phyloP scores from a whole-genome alignment of 1,140 invertebrate species.

The Lepidurus arcticus region DNA sequence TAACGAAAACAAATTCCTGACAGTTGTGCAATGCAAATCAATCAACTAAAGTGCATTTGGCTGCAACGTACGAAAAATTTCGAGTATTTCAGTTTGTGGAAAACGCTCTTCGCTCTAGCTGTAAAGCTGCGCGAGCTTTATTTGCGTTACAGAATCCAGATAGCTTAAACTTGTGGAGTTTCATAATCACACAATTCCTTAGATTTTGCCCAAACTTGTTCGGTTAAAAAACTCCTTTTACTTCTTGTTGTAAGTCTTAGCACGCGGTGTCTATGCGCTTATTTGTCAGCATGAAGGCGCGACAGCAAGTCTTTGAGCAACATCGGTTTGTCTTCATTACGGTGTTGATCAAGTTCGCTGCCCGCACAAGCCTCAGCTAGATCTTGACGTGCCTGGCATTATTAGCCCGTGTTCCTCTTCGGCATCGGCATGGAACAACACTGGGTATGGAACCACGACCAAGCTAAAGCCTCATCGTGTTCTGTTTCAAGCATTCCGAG shows the following conservation, averaged over 20 bases:
- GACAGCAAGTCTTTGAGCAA: neutral
- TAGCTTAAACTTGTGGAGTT: too few species aligned
- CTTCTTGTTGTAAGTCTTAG: neutral
- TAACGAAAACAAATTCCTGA: too few species aligned
- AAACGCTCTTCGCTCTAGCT: too few species aligned
- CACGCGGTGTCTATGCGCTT: neutral
- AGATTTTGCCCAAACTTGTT: too few species aligned
- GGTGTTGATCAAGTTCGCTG: neutral
- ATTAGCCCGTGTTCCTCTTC: neutral
- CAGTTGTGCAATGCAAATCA: too few species aligned
- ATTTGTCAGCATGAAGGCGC: neutral
- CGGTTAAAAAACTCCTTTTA: neutral
- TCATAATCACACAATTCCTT: too few species aligned
- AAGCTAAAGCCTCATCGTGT: neutral
- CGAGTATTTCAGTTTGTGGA: too few species aligned
- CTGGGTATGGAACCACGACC: neutral
- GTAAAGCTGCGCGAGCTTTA: too few species aligned
- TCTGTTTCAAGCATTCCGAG: conserved; percentile 17
- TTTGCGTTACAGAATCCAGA: too few species aligned
- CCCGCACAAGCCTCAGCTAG: neutral
- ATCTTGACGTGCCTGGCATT: neutral
- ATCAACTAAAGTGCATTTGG: too few species aligned
- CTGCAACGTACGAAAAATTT: too few species aligned
- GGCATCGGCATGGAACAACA: neutral
- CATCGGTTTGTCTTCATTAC: neutral